Evolutionary conservation across 2,113 vertebrate species (phyloP).

Genomic region (Neogobius melanostomus): DNA sequence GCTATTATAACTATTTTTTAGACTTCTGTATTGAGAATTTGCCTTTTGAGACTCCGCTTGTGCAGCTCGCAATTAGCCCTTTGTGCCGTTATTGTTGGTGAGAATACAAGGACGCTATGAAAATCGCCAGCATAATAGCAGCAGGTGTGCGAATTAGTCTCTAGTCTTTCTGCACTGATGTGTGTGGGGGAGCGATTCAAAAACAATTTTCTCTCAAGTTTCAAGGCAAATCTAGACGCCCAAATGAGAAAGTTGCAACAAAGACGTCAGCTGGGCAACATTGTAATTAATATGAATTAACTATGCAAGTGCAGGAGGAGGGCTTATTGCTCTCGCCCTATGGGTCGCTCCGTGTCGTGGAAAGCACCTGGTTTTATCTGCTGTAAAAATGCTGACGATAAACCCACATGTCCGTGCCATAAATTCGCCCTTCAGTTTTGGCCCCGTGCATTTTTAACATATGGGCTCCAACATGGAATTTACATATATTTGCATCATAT

Average conservation of each 20-base stretch:
- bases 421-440: constrained; percentile 20
- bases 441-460: background rate
- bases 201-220: constrained; percentile 34
- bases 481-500: background rate
- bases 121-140: constrained; percentile 50
- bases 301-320: constrained; percentile 17
- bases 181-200: constrained; percentile 20
- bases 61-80: constrained; percentile 49
- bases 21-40: constrained; percentile 23
- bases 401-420: constrained; percentile 29
- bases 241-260: constrained; percentile 37
- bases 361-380: constrained; percentile 41
- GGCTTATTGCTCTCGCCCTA: constrained; percentile 24
- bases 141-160: constrained; percentile 61
- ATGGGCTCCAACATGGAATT: background rate
- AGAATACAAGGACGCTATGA: constrained; percentile 38
- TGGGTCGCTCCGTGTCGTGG: constrained; percentile 41
- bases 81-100: constrained; percentile 46
- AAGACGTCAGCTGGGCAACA: constrained; percentile 44
- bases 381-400: constrained; percentile 32
- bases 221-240: constrained; percentile 18
- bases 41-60: constrained; percentile 34
- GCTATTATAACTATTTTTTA: background rate
- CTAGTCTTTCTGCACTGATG: constrained; percentile 17
- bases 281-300: constrained; percentile 45